These are phyloP conservation scores for Yponomeuta cagnagella DNA, from an alignment of 2,888 invertebrate genomes.

Conservation along the genomic window DNA sequence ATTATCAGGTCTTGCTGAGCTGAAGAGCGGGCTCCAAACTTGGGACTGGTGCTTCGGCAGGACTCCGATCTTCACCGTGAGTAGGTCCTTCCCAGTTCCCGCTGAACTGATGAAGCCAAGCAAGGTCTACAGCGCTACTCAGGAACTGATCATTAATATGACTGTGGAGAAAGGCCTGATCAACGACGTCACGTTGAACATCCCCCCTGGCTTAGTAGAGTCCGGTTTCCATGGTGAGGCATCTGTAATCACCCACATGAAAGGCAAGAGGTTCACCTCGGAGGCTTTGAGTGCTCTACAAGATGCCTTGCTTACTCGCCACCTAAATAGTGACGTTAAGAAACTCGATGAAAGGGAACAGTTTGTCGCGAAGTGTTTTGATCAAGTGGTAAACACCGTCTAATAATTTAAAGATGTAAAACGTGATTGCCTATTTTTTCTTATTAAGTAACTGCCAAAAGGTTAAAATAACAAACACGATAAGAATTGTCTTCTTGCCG, in stretches of 20 bases:
- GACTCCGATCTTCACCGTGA: constrained; percentile 89
- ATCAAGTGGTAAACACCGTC: constrained; percentile 77
- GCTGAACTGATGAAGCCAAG: constrained; percentile 61
- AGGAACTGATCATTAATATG: constrained; percentile 78
- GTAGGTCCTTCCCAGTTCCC: constrained; percentile 78
- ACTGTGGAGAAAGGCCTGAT: constrained; percentile 80
- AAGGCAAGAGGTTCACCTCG: constrained; percentile 80
- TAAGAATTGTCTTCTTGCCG: not conserved
- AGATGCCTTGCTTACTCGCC: constrained; percentile 65
- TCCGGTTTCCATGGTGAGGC: constrained; percentile 79
- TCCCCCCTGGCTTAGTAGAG: constrained; percentile 77
- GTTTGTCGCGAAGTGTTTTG: constrained; percentile 78
- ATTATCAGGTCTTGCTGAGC: constrained; percentile 78
- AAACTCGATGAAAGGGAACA: constrained; percentile 74
- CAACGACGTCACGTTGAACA: constrained; percentile 78
- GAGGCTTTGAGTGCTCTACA: constrained; percentile 78
- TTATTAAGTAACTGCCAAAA: too few relatives aligned
- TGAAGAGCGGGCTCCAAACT: constrained; percentile 80
- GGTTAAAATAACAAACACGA: constrained; percentile 6
- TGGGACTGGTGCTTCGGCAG: constrained; percentile 94
- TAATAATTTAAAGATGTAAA: constrained; percentile 28
- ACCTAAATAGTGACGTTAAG: constrained; percentile 40
- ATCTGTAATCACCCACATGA: constrained; percentile 78
- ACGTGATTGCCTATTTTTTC: not conserved
- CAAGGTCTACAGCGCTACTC: constrained; percentile 51